phyloP scores from a whole-genome alignment of 2,888 invertebrate genomes.

The Mythimna ferrago region DNA sequence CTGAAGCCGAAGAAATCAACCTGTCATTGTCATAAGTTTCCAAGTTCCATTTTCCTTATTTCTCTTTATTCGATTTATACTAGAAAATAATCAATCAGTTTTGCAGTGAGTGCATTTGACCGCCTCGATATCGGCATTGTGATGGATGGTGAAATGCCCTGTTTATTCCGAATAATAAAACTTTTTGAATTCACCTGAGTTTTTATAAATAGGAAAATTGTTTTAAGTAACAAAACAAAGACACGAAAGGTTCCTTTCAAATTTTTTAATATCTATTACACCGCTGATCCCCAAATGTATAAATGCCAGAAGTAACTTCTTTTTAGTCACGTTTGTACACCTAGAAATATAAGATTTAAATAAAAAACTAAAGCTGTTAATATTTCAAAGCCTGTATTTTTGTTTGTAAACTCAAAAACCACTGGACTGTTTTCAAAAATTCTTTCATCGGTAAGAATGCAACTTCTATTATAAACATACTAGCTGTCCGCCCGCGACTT shows the following conservation, averaged over 20 bases:
- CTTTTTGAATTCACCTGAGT: slow-evolving; percentile 48
- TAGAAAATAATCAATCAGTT: slow-evolving; percentile 64
- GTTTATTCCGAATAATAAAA: slow-evolving; percentile 54
- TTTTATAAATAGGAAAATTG: slow-evolving; percentile 11
- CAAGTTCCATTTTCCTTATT: slow-evolving; percentile 25
- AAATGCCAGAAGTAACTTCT: too few relatives aligned
- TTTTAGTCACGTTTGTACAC: too few relatives aligned
- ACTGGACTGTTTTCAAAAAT: too few relatives aligned
- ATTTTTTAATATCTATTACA: background rate
- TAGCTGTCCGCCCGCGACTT: too few relatives aligned
- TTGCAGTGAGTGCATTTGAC: slow-evolving; percentile 64
- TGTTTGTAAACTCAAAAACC: too few relatives aligned
- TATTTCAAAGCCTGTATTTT: too few relatives aligned
- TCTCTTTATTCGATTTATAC: slow-evolving; percentile 40
- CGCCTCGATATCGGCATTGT: slow-evolving; percentile 47
- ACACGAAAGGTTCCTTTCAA: background rate
- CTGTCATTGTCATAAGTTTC: slow-evolving; percentile 5
- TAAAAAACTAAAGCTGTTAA: too few relatives aligned
- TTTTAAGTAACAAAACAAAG: background rate
- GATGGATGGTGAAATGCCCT: slow-evolving; percentile 56
- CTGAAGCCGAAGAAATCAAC: background rate
- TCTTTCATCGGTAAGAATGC: too few relatives aligned
- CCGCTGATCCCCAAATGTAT: background rate
- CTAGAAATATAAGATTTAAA: too few relatives aligned
- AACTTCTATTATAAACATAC: too few relatives aligned